Percentiles rank a stretch among this genome's conserved stretches.
Conservation (phyloP, 92 coral and sea anemone species). For the Porites divaricata region DNA sequence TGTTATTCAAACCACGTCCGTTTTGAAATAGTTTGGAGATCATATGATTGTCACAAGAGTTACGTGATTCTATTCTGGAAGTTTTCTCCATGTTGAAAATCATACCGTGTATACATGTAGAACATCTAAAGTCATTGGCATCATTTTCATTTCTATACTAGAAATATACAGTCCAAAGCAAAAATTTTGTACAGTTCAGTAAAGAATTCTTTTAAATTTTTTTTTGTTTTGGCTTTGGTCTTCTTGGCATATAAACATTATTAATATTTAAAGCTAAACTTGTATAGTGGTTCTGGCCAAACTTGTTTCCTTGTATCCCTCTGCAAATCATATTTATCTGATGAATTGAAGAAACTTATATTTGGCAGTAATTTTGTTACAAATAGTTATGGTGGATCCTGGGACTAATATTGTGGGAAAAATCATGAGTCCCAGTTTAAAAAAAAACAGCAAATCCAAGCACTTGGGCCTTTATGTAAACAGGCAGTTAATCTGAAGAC, state of each 20-base stretch:
- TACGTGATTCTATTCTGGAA: not conserved
- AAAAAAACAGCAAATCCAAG: too few relatives aligned
- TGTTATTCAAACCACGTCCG: constrained; percentile 12
- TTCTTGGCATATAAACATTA: constrained; percentile 3
- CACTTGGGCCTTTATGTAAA: too few relatives aligned
- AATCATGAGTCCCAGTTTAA: too few relatives aligned
- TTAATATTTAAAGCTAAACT: constrained; percentile 3
- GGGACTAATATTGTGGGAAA: too few relatives aligned
- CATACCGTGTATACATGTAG: not conserved
- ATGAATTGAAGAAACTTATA: too few relatives aligned
- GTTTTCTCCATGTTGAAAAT: not conserved
- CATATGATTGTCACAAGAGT: constrained; percentile 33
- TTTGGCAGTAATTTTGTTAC: too few relatives aligned
- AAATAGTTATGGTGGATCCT: too few relatives aligned
- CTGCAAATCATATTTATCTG: too few relatives aligned
- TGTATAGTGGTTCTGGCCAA: not conserved
- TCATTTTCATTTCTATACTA: not conserved
- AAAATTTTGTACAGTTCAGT: too few relatives aligned
- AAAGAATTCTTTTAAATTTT: not conserved
- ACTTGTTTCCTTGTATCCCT: not conserved
- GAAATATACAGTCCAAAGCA: too few relatives aligned
- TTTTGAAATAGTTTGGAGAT: not conserved
- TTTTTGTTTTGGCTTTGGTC: not conserved
- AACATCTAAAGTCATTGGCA: not conserved
- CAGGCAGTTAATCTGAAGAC: too few relatives aligned